phyloP scores from a whole-genome alignment of 2,797 vertebrate genomes.

The Pogonophryne albipinna region DNA sequence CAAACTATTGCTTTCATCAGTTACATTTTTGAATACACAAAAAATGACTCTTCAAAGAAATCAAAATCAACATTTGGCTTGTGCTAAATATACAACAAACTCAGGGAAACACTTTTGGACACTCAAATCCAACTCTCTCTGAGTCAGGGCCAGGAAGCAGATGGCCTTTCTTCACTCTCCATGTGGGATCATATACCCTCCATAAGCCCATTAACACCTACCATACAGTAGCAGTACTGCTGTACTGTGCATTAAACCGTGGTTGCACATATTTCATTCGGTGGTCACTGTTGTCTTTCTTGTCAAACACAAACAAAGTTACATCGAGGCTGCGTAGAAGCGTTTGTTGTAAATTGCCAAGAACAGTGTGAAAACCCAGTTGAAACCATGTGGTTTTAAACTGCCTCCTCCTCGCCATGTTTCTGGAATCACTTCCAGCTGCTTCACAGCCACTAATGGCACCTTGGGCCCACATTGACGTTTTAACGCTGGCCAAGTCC shows the following conservation, averaged over 20 bases:
- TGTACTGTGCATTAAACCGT: conserved; percentile 37
- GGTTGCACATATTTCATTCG: conserved; percentile 55
- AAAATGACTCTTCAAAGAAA: conserved; percentile 9
- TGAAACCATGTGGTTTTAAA: conserved; percentile 86
- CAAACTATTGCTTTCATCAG: neutral
- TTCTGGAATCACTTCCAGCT: conserved; percentile 88
- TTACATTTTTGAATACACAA: neutral
- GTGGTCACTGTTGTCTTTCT: conserved; percentile 56
- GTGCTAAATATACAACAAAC: conserved; percentile 35
- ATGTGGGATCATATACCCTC: conserved; percentile 72
- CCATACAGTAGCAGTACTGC: conserved; percentile 63
- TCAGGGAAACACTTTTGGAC: conserved; percentile 46
- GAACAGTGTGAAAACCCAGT: conserved; percentile 84
- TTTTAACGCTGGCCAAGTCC: conserved; percentile 83
- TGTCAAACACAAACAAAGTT: conserved; percentile 62
- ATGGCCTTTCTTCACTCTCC: conserved; percentile 75
- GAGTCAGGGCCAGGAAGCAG: conserved; percentile 75
- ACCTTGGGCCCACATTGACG: conserved; percentile 82
- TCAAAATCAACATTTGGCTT: conserved; percentile 20
- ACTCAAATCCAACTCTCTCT: conserved; percentile 60
- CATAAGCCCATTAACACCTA: conserved; percentile 76
- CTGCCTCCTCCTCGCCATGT: conserved; percentile 82
- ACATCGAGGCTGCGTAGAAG: conserved; percentile 60
- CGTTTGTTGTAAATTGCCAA: conserved; percentile 79
- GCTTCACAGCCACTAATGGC: conserved; percentile 85